Conservation (phyloP, 2,888 invertebrate genomes). For the Drosophila suboccidentalis region DNA sequence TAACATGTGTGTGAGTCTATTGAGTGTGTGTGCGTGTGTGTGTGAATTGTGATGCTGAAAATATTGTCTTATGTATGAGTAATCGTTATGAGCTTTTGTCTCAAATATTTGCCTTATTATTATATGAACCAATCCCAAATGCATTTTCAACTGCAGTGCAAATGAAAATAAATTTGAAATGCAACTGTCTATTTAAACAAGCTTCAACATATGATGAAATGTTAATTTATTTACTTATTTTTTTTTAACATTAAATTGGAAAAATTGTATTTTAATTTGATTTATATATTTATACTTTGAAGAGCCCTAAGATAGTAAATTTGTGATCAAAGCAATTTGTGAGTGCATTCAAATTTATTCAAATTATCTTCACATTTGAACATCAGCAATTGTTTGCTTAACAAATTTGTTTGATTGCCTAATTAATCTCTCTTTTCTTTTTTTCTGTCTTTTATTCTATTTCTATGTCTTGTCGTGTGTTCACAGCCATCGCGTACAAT, state of each 20-base stretch:
- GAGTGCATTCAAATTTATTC: conserved; percentile 4
- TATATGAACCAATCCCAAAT: not conserved
- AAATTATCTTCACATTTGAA: not conserved
- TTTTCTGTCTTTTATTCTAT: not conserved
- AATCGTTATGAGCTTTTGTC: not conserved
- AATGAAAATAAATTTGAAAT: not conserved
- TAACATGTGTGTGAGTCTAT: conserved; percentile 3
- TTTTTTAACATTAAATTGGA: not conserved
- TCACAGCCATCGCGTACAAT: conserved; percentile 88
- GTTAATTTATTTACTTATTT: not conserved
- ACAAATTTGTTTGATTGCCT: conserved; percentile 34
- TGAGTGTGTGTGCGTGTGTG: not conserved
- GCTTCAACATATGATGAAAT: conserved; percentile 2
- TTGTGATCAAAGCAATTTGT: not conserved
- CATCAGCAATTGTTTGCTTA: conserved; percentile 22
- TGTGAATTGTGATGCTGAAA: not conserved
- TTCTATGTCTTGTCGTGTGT: conserved; percentile 7
- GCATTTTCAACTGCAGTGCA: not conserved
- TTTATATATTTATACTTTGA: not conserved
- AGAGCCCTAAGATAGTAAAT: not conserved
- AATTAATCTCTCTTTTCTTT: conserved; percentile 28
- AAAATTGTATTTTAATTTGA: not conserved
- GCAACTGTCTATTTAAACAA: not conserved
- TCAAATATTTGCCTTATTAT: conserved; percentile 1
- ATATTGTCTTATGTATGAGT: conserved; percentile 12